Percentiles rank a stretch among this genome's conserved stretches.
Conservation (phyloP, 2,113 vertebrate species). For the Sinocyclocheilus anshuiensis region DNA sequence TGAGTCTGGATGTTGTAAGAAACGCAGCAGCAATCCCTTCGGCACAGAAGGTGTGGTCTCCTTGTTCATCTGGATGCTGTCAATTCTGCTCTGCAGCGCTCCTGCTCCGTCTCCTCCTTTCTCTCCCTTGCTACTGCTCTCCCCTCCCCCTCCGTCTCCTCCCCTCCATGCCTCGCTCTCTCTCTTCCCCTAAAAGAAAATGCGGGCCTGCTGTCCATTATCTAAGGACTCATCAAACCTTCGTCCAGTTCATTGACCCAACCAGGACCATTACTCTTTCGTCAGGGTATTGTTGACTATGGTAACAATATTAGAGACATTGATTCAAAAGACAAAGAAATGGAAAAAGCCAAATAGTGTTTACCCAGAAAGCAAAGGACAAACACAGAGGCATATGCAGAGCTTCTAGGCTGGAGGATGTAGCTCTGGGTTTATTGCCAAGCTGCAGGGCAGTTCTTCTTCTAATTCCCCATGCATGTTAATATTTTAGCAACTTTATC, state of each 20-base stretch:
- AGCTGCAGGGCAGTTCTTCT: constrained; percentile 50
- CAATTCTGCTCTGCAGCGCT: constrained; percentile 54
- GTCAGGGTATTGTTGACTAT: constrained; percentile 68
- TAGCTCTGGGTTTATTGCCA: constrained; percentile 1
- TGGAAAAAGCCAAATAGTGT: too few species aligned
- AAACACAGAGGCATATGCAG: constrained; percentile 16
- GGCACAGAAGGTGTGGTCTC: constrained; percentile 10
- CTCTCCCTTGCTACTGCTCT: constrained; percentile 43
- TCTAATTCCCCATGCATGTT: constrained; percentile 56
- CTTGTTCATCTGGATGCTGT: constrained; percentile 31
- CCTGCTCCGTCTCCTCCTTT: constrained; percentile 7
- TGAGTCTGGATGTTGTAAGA: constrained; percentile 10
- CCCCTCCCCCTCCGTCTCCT: constrained; percentile 35
- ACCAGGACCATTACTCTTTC: constrained; percentile 55
- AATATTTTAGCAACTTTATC: constrained; percentile 68
- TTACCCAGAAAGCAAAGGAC: not conserved
- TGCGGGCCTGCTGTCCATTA: constrained; percentile 69
- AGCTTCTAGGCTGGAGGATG: constrained; percentile 2
- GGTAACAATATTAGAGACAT: constrained; percentile 30
- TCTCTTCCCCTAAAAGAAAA: constrained; percentile 54
- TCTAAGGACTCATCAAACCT: constrained; percentile 52
- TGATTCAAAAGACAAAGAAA: not conserved
- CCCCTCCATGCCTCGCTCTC: constrained; percentile 31
- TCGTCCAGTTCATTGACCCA: constrained; percentile 51
- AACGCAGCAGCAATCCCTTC: not conserved